Evolutionary conservation across 1,140 invertebrate genomes (phyloP), one percentile per base, ranked within the genome.

Genomic region (Rhizoglyphus robini): DNA sequence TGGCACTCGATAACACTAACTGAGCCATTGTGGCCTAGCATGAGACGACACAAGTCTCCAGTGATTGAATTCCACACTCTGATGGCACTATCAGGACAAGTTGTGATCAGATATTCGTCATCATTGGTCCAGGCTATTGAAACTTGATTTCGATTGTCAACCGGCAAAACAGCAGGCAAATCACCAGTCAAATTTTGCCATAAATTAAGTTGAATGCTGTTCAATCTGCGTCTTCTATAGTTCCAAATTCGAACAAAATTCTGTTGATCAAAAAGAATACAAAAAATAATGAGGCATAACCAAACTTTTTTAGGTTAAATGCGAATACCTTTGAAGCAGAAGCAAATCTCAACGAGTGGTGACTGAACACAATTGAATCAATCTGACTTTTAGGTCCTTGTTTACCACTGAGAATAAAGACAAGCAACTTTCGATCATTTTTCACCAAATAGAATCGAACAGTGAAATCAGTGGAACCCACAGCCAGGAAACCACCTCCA

Each of bases 321-420:
- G n/a, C n/a, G n/a, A n/a, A n/a, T n/a, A n/a, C n/a, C n/a, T n/a
- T n/a, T n/a, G n/a, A n/a, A n/a, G 95, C 96, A 47, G 90, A 96
- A 51, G 96, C 83, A 78, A 99, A 96, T 32, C 72, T 81, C 23
- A n/a, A n/a, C n/a, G 87, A 86, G 31, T 76, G 77, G 75, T 96
- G 88, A 54, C 90, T 87, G 88, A 96, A 99, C 68, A 91, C 87
- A 66, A 99, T 87, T 63, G 88, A 94, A 77, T 99, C 96, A 2
- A 99, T 94, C 23, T 88, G 84, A n/a, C n/a, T n/a, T n/a, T n/a
- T n/a, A n/a, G n/a, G n/a, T n/a, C n/a, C n/a, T n/a, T n/a, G n/a
- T n/a, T n/a, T n/a, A n/a, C n/a, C n/a, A n/a, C n/a, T n/a, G n/a
- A n/a, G n/a, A n/a, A n/a, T n/a, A n/a, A n/a, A n/a, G n/a, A n/a